A percentile compares a stretch with the other conserved stretches of the same genome.
Evolutionary conservation across 2,113 vertebrate species (phyloP).

Genomic region (Sitta europaea): DNA sequence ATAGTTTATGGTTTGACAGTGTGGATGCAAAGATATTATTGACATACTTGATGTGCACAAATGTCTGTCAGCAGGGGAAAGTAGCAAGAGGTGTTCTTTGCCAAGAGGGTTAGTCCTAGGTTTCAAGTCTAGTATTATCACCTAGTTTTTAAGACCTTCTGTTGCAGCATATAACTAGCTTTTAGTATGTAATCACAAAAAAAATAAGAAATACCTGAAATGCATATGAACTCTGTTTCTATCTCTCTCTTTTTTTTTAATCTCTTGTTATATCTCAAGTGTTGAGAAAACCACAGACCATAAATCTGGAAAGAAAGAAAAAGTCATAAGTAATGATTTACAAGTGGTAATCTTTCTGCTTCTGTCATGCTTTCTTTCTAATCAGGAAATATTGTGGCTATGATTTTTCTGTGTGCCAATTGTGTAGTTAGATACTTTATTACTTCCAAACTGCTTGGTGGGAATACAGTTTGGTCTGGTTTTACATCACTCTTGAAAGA

Average conservation of each 20-base stretch:
- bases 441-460: neutral
- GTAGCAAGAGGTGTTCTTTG: neutral
- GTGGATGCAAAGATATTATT: neutral
- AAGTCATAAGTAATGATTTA: neutral
- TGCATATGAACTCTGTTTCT: neutral
- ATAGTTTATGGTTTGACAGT: neutral
- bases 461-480: neutral
- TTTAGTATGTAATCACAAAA: neutral
- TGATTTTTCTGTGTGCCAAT: neutral
- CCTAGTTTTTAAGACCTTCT: neutral
- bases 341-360: neutral
- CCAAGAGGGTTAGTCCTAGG: neutral
- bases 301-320: constrained; percentile 10
- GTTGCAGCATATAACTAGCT: neutral
- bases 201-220: neutral
- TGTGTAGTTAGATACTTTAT: neutral
- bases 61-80: neutral
- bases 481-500: neutral
- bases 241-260: neutral
- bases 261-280: neutral
- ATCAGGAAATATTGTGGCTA: neutral
- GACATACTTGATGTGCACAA: neutral
- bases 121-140: neutral
- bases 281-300: neutral
- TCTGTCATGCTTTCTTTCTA: neutral